Conservation (phyloP, 2,888 invertebrate species). For the Dryobota labecula region DNA sequence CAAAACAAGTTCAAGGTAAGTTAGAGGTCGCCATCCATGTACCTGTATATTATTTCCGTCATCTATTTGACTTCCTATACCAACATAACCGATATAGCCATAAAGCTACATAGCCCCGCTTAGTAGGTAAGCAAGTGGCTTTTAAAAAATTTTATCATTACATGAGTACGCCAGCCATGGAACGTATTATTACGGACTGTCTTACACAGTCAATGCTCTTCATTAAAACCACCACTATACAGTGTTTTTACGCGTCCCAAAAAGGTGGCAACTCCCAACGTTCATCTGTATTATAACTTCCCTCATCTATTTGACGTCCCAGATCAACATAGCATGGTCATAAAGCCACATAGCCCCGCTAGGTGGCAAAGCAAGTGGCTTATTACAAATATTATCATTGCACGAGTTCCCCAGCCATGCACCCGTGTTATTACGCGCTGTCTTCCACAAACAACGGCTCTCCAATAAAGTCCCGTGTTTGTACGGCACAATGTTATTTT, state of each 20-base stretch:
- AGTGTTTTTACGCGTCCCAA: neutral
- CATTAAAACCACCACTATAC: neutral
- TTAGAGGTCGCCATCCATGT: too few relatives aligned
- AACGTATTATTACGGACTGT: constrained; percentile 36
- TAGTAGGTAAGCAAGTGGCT: constrained; percentile 25
- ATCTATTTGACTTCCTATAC: neutral
- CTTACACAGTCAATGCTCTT: neutral
- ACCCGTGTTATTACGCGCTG: constrained; percentile 47
- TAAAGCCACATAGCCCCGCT: neutral
- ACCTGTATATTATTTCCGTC: neutral
- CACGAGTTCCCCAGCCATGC: constrained; percentile 46
- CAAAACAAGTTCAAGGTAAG: constrained; percentile 27
- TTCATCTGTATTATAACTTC: neutral
- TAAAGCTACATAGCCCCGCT: neutral
- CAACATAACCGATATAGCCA: neutral
- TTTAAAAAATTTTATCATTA: constrained; percentile 45
- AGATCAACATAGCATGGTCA: neutral
- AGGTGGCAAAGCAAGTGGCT: constrained; percentile 41
- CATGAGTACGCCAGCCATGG: constrained; percentile 21
- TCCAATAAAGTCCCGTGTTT: constrained; percentile 56
- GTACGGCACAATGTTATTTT: constrained; percentile 53
- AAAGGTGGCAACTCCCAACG: neutral
- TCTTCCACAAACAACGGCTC: constrained; percentile 57
- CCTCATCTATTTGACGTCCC: neutral
- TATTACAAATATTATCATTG: constrained; percentile 56